Evolutionary conservation across 2,113 vertebrate genomes (phyloP).

Genomic region (Cebus imitator): DNA sequence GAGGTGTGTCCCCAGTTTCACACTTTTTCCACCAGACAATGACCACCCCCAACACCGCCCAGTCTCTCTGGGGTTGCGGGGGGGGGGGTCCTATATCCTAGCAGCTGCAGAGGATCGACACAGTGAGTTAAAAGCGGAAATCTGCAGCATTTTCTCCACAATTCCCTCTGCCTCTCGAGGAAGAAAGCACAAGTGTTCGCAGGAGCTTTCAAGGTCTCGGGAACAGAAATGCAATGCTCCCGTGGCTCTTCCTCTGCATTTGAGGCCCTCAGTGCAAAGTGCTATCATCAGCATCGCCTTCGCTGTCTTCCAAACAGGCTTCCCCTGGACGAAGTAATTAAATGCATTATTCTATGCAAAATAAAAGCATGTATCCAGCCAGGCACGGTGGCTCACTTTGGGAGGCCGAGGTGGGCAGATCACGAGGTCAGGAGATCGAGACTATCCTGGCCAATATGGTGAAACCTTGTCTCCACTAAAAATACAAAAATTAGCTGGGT

Average conservation of each 20-base stretch:
- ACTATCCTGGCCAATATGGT: too few relatives aligned
- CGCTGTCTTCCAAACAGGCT: constrained; percentile 14
- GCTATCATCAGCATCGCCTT: constrained; percentile 69
- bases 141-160: constrained; percentile 1
- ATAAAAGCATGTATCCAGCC: neutral
- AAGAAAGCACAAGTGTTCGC: neutral
- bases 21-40: neutral
- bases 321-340: constrained; percentile 67
- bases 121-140: constrained; percentile 34
- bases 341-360: constrained; percentile 62
- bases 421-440: too few relatives aligned
- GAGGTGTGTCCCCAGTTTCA: neutral
- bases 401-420: too few relatives aligned
- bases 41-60: neutral
- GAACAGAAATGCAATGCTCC: constrained; percentile 33
- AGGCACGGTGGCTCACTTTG: too few relatives aligned
- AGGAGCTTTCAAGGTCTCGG: constrained; percentile 61
- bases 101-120: constrained; percentile 44
- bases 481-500: too few relatives aligned
- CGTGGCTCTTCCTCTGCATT: neutral
- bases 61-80: neutral
- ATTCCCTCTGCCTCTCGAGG: constrained; percentile 56
- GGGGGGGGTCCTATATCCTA: neutral
- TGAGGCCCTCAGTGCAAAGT: neutral
- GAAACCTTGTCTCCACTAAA: too few relatives aligned